Base-by-base conservation (phyloP, 2,113 vertebrate species). In the Bos javanicus region DNA sequence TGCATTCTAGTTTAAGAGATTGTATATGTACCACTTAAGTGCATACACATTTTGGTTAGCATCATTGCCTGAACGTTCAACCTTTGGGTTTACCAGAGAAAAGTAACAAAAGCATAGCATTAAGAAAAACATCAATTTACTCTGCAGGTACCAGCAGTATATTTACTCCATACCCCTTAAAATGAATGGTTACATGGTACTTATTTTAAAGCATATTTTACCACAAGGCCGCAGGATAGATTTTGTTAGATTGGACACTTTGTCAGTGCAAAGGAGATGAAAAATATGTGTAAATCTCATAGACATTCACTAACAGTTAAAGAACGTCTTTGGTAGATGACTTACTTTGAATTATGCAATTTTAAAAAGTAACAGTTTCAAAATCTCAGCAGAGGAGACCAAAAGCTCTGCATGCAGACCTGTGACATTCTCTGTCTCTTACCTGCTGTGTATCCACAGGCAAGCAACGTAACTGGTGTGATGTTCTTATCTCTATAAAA, bases 81-180 rank as follows among this genome's bases (percentile, higher is more conserved):
- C 59, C 52, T 90, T 48, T 92, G 59, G 33, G 64, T 78, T 96
- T 78, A 74, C 87, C 25, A 67, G 25, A 46, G 36, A 90, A 89
- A 95, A 78, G 90, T 14, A 92, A 87, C 76, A 87, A 91, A 88
- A 82, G 52, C 23, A 52, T 4, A 90, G 71, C 52, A 52, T 91
- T 89, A 87, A 94, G 96, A 80, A 95, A 97, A 97, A 97, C 82
- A 96, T 57, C 84, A 90, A 97, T 98, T 96, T 97, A 48, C 96
- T 92, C 97, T 36, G 87, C 76, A 89, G 87, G 90, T 46, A 90
- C 19, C 86, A 78, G 64, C 7, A 5, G 50, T 57, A 11, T 96
- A 87, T 97, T 98, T 94, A 85, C 87, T 88, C 90, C 89, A n/a
- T 56, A 90, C 10, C n/a, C 10, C 30, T 26, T 57, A 30, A 97